Percentiles rank a stretch among this genome's conserved stretches.
Conservation (phyloP, 2,888 invertebrate genomes). For the Eupeodes luniger region DNA sequence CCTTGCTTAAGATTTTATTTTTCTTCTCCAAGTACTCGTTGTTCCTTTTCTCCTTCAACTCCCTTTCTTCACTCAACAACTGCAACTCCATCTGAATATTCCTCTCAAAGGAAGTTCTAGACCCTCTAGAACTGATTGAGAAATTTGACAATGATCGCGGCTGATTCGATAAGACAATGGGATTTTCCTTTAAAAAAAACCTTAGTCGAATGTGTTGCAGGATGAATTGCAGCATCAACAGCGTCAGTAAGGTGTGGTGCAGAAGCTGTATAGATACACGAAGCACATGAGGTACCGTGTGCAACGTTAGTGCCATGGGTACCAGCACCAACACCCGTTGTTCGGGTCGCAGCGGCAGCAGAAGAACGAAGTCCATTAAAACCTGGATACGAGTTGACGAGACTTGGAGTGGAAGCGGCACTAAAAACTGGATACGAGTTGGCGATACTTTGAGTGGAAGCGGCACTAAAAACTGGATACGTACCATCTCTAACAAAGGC, state of each 20-base stretch:
- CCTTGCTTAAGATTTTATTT: neutral
- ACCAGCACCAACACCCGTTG: too few relatives aligned
- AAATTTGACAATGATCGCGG: neutral
- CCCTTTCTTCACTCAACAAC: slow-evolving; percentile 2
- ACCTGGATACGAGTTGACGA: neutral
- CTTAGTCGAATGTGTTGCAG: neutral
- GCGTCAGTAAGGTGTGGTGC: neutral
- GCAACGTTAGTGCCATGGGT: too few relatives aligned
- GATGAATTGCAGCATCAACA: neutral
- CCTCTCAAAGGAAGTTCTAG: neutral
- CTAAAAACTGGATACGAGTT: neutral
- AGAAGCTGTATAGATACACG: neutral
- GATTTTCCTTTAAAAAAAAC: slow-evolving; percentile 14
- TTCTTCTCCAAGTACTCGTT: slow-evolving; percentile 1
- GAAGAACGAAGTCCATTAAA: neutral
- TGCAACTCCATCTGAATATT: slow-evolving; percentile 10
- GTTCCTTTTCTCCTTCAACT: slow-evolving; percentile 1
- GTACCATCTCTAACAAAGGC: neutral
- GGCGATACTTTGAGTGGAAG: neutral
- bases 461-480: neutral
- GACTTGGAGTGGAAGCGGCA: neutral
- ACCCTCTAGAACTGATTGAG: slow-evolving; percentile 1
- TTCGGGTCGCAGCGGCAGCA: neutral
- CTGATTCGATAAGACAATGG: neutral
- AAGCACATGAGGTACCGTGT: neutral